Percentiles rank a stretch among this genome's conserved stretches.
phyloP scores from a whole-genome alignment of 2,797 vertebrate species.

The Acropternis orthonyx region DNA sequence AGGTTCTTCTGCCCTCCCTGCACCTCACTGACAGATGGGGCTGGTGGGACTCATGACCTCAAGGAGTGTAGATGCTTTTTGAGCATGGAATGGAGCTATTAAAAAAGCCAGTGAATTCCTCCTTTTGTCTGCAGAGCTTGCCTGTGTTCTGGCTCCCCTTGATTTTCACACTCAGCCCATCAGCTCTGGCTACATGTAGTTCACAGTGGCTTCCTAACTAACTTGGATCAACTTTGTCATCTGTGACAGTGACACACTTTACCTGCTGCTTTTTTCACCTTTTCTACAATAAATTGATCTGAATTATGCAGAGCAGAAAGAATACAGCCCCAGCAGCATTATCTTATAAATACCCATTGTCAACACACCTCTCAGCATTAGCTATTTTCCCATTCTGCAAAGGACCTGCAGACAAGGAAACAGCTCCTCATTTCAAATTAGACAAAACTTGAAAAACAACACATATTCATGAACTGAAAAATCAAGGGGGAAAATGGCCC shows the following conservation, averaged over 20 bases:
- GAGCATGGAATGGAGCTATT: background rate
- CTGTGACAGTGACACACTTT: background rate
- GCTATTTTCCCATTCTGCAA: conserved; percentile 28
- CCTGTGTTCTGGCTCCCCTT: background rate
- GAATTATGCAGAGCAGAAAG: conserved; percentile 30
- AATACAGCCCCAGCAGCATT: background rate
- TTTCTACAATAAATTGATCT: background rate
- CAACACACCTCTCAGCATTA: conserved; percentile 27
- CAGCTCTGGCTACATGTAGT: background rate
- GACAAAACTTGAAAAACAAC: conserved; percentile 14
- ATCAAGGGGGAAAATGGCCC: background rate
- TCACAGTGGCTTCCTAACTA: background rate
- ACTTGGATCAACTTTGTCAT: background rate
- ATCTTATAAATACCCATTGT: conserved; percentile 28
- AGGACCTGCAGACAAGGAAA: conserved; percentile 4
- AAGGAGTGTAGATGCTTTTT: background rate
- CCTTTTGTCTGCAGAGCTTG: background rate
- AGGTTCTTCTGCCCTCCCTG: background rate
- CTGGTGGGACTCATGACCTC: background rate
- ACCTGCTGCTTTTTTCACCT: conserved; percentile 7
- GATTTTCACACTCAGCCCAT: background rate
- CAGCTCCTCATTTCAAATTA: conserved; percentile 33
- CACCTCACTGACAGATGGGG: background rate
- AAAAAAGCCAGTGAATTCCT: background rate
- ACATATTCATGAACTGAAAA: conserved; percentile 12